phyloP scores from a whole-genome alignment of 2,797 vertebrate species.

The Capromys pilorides region DNA sequence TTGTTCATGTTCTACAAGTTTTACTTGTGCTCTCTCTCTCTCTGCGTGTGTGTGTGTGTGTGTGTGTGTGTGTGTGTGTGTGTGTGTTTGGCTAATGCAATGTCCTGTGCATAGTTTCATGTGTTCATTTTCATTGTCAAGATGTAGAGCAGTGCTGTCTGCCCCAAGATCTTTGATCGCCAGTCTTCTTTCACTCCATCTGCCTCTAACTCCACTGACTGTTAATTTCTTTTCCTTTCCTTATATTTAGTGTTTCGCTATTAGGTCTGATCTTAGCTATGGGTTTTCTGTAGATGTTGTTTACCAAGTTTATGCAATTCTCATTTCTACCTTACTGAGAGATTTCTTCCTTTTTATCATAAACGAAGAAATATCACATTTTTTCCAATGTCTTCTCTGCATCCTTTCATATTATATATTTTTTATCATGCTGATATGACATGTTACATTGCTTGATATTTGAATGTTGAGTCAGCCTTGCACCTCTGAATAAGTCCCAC shows the following conservation, averaged over 20 bases:
- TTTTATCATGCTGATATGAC: slow-evolving; percentile 9
- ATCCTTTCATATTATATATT: slow-evolving; percentile 15
- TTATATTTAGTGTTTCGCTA: neutral
- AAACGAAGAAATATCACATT: neutral
- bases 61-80: no score
- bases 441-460: neutral
- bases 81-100: neutral
- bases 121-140: neutral
- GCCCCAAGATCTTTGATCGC: neutral
- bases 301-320: neutral
- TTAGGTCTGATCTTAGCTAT: slow-evolving; percentile 5
- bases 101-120: neutral
- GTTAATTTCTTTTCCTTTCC: neutral
- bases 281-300: neutral
- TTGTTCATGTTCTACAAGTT: neutral
- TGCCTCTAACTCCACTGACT: neutral
- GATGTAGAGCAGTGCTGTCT: neutral
- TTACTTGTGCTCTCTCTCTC: neutral
- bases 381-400: slow-evolving; percentile 31
- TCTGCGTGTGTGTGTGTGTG: no score
- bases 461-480: slow-evolving; percentile 18
- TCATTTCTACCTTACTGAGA: slow-evolving; percentile 10
- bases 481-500: slow-evolving; percentile 28
- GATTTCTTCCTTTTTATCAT: neutral
- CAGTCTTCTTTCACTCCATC: neutral